phyloP scores from a whole-genome alignment of 2,113 vertebrate genomes.

The Urocolius indicus region DNA sequence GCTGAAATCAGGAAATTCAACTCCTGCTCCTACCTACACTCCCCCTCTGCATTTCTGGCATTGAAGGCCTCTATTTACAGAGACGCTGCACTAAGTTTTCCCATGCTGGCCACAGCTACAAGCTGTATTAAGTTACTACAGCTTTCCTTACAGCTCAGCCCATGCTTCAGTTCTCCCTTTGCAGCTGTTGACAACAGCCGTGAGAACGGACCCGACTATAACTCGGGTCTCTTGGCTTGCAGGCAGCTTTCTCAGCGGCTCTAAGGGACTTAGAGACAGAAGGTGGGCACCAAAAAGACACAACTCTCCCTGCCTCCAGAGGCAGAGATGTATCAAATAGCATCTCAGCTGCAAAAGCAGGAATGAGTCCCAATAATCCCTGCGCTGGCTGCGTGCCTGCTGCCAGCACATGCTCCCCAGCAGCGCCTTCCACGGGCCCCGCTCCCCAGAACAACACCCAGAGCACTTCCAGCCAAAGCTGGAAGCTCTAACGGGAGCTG shows the following conservation, averaged over 20 bases:
- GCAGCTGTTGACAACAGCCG: slow-evolving; percentile 34
- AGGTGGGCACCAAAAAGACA: not conserved
- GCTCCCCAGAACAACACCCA: not conserved
- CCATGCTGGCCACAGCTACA: not conserved
- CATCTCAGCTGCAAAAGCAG: not conserved
- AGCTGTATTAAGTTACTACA: slow-evolving; percentile 35
- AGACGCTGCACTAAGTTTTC: not conserved
- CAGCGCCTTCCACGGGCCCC: not conserved
- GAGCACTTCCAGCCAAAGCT: not conserved
- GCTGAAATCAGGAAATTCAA: not conserved
- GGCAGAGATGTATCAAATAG: not conserved
- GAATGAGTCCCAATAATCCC: not conserved
- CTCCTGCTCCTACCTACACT: not conserved
- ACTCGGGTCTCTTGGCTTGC: accelerated
- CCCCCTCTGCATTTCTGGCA: not conserved
- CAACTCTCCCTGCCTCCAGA: not conserved
- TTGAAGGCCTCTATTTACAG: not conserved
- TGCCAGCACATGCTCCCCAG: not conserved
- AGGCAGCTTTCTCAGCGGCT: not conserved
- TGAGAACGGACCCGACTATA: not conserved
- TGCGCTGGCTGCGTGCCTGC: not conserved
- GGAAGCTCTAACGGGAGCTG: not conserved
- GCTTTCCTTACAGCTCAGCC: not conserved
- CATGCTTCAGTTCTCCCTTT: not conserved
- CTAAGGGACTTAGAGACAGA: no score